A percentile compares a stretch with the other conserved stretches of the same genome.
phyloP scores from a whole-genome alignment of 92 coral and sea anemone species.

The Umimayanthus chanpuru region DNA sequence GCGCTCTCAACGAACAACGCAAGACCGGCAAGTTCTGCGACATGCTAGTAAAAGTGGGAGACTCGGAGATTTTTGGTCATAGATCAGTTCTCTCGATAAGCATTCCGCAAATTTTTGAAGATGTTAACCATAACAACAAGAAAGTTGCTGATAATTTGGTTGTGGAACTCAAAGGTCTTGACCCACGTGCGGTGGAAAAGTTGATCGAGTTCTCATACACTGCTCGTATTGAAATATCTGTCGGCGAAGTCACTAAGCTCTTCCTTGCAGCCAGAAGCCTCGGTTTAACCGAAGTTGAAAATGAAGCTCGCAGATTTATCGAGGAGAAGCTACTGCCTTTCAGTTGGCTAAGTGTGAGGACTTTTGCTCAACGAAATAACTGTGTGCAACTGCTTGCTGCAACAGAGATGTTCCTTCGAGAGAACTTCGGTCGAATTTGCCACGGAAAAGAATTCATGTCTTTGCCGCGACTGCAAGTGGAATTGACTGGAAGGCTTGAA shows the following conservation, averaged over 20 bases:
- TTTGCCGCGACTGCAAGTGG: constrained; percentile 91
- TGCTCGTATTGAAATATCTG: constrained; percentile 65
- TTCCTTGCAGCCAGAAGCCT: constrained; percentile 72
- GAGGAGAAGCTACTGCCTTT: constrained; percentile 69
- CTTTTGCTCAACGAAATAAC: constrained; percentile 63
- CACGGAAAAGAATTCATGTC: constrained; percentile 88
- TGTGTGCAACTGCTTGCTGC: constrained; percentile 66
- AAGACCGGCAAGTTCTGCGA: constrained; percentile 73
- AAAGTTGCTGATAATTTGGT: constrained; percentile 41
- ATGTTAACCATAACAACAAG: constrained; percentile 50
- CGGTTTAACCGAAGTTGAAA: constrained; percentile 75
- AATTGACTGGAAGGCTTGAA: constrained; percentile 68
- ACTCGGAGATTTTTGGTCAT: constrained; percentile 74
- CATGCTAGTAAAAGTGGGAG: constrained; percentile 72
- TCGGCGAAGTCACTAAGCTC: constrained; percentile 65
- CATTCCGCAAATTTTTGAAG: constrained; percentile 71
- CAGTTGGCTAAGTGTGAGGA: constrained; percentile 80
- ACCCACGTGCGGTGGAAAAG: constrained; percentile 84
- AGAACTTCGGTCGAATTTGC: constrained; percentile 72
- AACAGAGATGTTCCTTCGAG: constrained; percentile 77
- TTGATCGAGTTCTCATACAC: constrained; percentile 86
- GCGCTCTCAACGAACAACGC: constrained; percentile 75
- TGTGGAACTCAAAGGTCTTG: constrained; percentile 75
- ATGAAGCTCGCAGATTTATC: constrained; percentile 67
- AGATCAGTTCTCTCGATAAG: constrained; percentile 81